Conservation (phyloP, 2,888 invertebrate genomes). For the Malthinus seriepunctatus region DNA sequence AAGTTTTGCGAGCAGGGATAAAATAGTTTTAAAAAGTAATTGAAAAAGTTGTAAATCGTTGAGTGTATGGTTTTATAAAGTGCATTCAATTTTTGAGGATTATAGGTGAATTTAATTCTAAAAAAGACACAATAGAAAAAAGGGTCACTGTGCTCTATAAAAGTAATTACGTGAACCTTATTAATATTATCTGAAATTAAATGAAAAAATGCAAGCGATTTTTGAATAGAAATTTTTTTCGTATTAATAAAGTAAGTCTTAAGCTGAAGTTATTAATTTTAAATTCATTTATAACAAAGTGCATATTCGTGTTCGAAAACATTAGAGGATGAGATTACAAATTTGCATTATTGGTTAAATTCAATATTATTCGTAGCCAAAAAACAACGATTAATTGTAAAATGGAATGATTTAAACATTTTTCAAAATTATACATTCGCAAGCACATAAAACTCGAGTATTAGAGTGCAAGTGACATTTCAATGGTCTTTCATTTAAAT, state of each 20-base stretch:
- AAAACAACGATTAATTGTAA: background rate
- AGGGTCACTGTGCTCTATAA: slow-evolving; percentile 4
- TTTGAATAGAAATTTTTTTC: too few species aligned
- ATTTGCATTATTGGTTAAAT: slow-evolving; percentile 4
- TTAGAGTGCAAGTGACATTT: slow-evolving; percentile 14
- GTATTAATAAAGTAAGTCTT: background rate
- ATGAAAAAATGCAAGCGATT: too few species aligned
- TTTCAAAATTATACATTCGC: slow-evolving; percentile 4
- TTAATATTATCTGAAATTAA: background rate
- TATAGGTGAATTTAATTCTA: background rate
- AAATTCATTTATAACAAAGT: slow-evolving; percentile 1
- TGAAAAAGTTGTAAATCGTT: slow-evolving; percentile 1
- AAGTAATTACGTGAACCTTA: slow-evolving; percentile 2
- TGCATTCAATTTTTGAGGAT: background rate
- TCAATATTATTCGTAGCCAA: background rate
- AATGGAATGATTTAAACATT: background rate
- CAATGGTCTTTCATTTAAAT: slow-evolving; percentile 13
- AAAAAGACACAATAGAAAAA: background rate
- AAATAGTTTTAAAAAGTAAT: background rate
- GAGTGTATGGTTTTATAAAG: background rate
- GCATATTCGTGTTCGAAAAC: background rate
- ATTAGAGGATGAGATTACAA: slow-evolving; percentile 1
- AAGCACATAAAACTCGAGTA: slow-evolving; percentile 7
- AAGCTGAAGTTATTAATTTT: background rate
- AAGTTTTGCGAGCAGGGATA: too few species aligned